Conservation (phyloP, 2,888 invertebrate species). For the Ferdinandea cuprea region DNA sequence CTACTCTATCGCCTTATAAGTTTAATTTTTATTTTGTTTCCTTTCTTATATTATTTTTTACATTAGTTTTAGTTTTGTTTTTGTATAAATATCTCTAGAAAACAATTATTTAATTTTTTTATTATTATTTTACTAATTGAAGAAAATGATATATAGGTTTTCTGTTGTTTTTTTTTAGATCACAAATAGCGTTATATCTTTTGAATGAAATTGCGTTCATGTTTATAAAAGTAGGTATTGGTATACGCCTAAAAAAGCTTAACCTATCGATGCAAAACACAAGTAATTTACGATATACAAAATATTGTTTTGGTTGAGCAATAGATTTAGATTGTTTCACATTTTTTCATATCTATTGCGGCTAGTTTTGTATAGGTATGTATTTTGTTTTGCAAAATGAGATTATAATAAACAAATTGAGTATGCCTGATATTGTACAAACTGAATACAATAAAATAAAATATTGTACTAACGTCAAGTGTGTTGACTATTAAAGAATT, state of each 20-base stretch:
- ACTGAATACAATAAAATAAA: conserved; percentile 70
- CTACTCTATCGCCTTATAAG: conserved; percentile 66
- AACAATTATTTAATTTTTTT: conserved; percentile 69
- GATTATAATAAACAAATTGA: conserved; percentile 47
- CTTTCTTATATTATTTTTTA: conserved; percentile 73
- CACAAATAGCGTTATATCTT: conserved; percentile 72
- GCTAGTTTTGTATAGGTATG: conserved; percentile 38
- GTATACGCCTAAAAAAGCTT: conserved; percentile 65
- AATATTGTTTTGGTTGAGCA: conserved; percentile 28
- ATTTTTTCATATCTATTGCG: conserved; percentile 51
- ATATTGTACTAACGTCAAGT: conserved; percentile 82
- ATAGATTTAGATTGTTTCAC: conserved; percentile 22
- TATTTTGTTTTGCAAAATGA: conserved; percentile 40
- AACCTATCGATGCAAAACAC: conserved; percentile 68
- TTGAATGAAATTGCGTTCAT: conserved; percentile 69
- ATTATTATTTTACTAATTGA: conserved; percentile 75
- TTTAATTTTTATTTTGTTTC: conserved; percentile 60
- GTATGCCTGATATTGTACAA: conserved; percentile 63
- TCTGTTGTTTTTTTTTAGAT: conserved; percentile 65
- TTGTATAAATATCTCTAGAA: conserved; percentile 74
- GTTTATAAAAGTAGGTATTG: conserved; percentile 57
- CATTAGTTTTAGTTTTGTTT: conserved; percentile 64
- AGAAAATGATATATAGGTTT: conserved; percentile 75
- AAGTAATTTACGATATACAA: conserved; percentile 40
- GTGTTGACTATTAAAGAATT: conserved; percentile 78